A percentile compares a stretch with the other conserved stretches of the same genome.
These are phyloP conservation scores for Aphelinus certus DNA, from an alignment of 1,140 invertebrate species.

Conservation along the genomic window DNA sequence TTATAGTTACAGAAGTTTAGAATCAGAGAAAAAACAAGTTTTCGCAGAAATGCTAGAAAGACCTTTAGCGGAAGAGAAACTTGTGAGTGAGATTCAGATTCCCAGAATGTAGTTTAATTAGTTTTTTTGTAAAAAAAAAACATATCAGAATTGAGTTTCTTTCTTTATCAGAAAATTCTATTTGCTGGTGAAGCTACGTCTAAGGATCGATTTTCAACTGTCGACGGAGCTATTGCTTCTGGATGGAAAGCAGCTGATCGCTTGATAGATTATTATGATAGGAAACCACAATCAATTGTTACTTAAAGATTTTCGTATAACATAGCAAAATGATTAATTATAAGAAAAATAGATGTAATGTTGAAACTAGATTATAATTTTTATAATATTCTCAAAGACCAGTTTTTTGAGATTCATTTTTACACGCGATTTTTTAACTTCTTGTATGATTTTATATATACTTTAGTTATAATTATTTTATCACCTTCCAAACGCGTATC, in stretches of 20 bases:
- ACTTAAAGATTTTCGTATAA: no score
- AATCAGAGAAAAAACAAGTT: constrained; percentile 56
- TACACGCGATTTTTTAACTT: no score
- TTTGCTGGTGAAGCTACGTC: constrained; percentile 77
- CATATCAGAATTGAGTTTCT: not conserved
- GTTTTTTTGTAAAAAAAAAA: no score
- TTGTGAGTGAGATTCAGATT: not conserved
- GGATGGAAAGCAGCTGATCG: constrained; percentile 79
- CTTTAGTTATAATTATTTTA: no score
- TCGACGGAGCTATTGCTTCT: constrained; percentile 80
- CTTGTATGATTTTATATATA: no score
- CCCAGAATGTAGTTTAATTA: no score
- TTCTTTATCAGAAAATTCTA: constrained; percentile 58
- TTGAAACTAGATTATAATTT: no score
- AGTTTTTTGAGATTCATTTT: no score
- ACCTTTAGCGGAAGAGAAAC: constrained; percentile 40
- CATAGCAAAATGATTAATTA: not conserved
- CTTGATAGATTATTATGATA: constrained; percentile 53
- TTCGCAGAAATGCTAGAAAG: constrained; percentile 37
- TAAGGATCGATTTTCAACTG: constrained; percentile 73
- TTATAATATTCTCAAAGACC: no score
- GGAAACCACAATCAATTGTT: not conserved
- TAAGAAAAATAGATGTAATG: not conserved
- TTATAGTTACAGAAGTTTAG: constrained; percentile 72
- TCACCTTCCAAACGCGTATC: no score